These are phyloP conservation scores for Philereme transversata DNA, from an alignment of 2,888 invertebrate species.

Conservation along the genomic window DNA sequence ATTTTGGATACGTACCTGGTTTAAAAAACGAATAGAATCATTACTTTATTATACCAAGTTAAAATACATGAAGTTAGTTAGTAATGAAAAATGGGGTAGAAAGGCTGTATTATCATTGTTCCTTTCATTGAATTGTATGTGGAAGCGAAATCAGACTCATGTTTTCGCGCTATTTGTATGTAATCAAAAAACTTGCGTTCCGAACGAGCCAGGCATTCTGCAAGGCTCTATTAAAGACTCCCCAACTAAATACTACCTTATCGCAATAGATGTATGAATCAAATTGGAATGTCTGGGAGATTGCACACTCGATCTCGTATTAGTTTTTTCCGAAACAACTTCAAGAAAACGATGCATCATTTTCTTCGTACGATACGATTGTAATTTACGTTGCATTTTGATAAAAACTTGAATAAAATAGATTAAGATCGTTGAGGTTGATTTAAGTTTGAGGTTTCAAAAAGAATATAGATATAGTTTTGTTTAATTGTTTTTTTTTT, in stretches of 20 bases:
- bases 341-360: slow-evolving; percentile 55
- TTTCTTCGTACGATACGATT: slow-evolving; percentile 55
- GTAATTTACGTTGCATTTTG: slow-evolving; percentile 37
- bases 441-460: no score
- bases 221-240: slow-evolving; percentile 58
- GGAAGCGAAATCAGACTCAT: slow-evolving; percentile 33
- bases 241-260: not conserved
- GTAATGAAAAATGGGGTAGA: no score
- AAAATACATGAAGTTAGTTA: no score
- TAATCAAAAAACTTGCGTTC: slow-evolving; percentile 66
- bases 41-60: no score
- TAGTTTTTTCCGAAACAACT: slow-evolving; percentile 59
- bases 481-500: no score
- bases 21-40: no score
- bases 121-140: not conserved
- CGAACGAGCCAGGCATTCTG: slow-evolving; percentile 61
- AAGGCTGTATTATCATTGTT: not conserved
- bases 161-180: slow-evolving; percentile 61
- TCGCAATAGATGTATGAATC: not conserved
- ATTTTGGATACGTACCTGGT: no score
- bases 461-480: no score
- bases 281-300: not conserved
- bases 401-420: no score
- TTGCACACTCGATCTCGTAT: slow-evolving; percentile 36
- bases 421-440: no score